phyloP scores from a whole-genome alignment of 2,888 invertebrate species.

The Odontomyia ornata region DNA sequence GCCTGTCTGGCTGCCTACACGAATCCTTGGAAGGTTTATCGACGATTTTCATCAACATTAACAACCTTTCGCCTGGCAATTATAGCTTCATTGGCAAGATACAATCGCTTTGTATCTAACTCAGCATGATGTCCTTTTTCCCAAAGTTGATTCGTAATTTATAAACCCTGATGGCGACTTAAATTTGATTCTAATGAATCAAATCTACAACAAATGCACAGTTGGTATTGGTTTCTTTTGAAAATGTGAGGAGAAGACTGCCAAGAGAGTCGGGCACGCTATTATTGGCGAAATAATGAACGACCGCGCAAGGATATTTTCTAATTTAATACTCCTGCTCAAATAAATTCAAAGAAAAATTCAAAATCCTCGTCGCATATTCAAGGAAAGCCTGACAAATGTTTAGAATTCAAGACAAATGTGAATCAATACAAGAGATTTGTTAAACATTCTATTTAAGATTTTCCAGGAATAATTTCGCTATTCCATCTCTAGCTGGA shows the following conservation, averaged over 20 bases:
- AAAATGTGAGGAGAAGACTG: background rate
- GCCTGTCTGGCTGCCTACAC: background rate
- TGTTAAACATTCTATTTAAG: too few species aligned
- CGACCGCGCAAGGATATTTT: constrained; percentile 33
- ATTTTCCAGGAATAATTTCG: too few species aligned
- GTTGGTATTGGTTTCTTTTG: background rate
- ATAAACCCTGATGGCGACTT: constrained; percentile 18
- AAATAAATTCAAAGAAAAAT: too few species aligned
- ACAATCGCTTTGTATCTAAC: background rate
- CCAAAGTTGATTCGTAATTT: constrained; percentile 16
- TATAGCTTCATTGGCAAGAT: background rate
- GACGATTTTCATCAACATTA: constrained; percentile 20
- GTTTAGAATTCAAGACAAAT: too few species aligned
- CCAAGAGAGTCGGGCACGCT: background rate
- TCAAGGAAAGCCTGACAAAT: too few species aligned
- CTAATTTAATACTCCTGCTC: background rate
- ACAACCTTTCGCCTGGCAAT: background rate
- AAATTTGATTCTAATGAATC: constrained; percentile 12
- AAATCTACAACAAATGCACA: background rate
- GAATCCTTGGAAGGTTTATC: background rate
- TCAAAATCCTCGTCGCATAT: too few species aligned
- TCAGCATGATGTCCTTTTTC: constrained; percentile 16
- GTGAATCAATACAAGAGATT: too few species aligned
- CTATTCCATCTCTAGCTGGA: too few species aligned
- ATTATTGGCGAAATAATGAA: constrained; percentile 17